Evolutionary conservation across 2,888 invertebrate genomes (phyloP), one percentile per base, ranked within the genome.

Genomic region (Leptinotarsa tumamoca): DNA sequence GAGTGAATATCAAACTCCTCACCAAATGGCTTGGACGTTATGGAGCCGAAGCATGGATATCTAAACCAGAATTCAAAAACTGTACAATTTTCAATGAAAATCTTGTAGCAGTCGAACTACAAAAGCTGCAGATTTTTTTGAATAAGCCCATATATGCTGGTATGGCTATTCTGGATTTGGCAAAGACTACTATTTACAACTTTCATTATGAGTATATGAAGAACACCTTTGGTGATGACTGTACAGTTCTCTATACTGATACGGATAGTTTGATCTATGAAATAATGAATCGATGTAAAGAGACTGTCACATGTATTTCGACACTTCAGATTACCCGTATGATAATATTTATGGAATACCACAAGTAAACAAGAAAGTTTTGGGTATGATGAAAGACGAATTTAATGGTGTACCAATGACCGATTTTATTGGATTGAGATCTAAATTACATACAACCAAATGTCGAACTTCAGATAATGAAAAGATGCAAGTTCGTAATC

Each of bases 351-450:
- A 76, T 78, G 72, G 69, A 43, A 84, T 82, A 69, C 84, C 84
- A 5, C 33, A 50, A 68, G 61, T 82, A 82, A 84, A 85, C 73
- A 86, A 85, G 77, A 86, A 85, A 78, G 79, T 84, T 5, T 33
- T 84, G 4, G 85, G 86, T 4, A 71, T 85, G 56, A 84, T 86
- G 82, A 86, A 86, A 77, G 85, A 86, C 79, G 86, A 87, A 74
- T 81, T 79, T 66, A 81, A 82, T 43, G 84, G 85, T 3, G 5
- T 33, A 3, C 17, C 18, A 4, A 84, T 86, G 79, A 82, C 77
- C 1, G 83, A 86, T 76, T 87, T 85, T 78, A 78, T 85, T 1
- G 86, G 85, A 3, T 71, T 85, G 14, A 67, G 82, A 56, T 72
- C 81, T 14, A 85, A 84, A 75, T 18, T 67, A 67, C 51, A 67